Evolutionary conservation across 1,140 invertebrate genomes (phyloP).

Genomic region (Babylonia areolata): DNA sequence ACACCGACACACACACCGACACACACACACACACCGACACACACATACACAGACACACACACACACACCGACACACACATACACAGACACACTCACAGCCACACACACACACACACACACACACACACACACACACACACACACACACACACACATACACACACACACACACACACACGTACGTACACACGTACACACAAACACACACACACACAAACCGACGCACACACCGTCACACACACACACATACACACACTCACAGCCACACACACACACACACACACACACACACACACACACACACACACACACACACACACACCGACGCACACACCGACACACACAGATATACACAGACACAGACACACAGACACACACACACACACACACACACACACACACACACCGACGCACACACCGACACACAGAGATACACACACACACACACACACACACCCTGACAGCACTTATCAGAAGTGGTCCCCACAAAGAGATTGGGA

Average conservation of each 20-base stretch:
- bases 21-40: neutral
- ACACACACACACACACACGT: neutral
- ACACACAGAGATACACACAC: too few species aligned
- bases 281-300: too few species aligned
- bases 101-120: slow-evolving; percentile 7
- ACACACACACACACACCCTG: too few species aligned
- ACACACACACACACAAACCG: neutral
- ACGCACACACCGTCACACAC: neutral
- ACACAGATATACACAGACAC: too few species aligned
- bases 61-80: neutral
- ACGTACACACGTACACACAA: neutral
- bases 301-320: too few species aligned
- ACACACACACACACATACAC: neutral
- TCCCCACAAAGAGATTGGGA: too few species aligned
- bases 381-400: too few species aligned
- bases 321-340: too few species aligned
- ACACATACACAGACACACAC: neutral
- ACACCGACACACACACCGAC: neutral
- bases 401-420: too few species aligned
- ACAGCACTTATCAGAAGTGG: too few species aligned
- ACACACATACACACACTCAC: slow-evolving; percentile 16
- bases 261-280: neutral
- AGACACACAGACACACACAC: too few species aligned
- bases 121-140: slow-evolving; percentile 2
- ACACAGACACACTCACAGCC: neutral